Evolutionary conservation across 2,797 vertebrate genomes (phyloP).

Genomic region (Momotus momota): DNA sequence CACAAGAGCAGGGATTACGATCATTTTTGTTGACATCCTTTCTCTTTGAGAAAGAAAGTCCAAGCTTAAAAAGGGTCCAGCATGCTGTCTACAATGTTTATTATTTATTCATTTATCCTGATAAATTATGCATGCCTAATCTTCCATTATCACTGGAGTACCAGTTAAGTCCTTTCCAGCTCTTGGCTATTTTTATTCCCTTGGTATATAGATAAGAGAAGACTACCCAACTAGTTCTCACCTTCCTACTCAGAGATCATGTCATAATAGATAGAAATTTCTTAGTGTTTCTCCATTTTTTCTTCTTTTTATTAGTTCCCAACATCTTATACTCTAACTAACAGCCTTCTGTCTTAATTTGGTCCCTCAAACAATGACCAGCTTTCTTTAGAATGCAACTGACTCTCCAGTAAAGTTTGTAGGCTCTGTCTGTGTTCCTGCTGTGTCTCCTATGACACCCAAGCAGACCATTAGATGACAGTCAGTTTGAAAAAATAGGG

Average conservation of each 20-base stretch:
- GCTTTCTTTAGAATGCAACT: not conserved
- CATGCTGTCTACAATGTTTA: not conserved
- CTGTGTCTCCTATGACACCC: not conserved
- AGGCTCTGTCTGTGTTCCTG: not conserved
- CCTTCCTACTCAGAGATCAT: not conserved
- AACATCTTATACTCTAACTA: not conserved
- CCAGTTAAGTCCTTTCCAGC: not conserved
- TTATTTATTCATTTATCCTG: constrained; percentile 20
- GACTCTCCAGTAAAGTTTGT: not conserved
- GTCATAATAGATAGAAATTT: not conserved
- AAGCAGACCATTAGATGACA: not conserved
- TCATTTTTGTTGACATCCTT: not conserved
- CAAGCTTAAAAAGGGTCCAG: not conserved
- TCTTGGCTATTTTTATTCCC: not conserved
- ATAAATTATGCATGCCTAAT: constrained; percentile 42
- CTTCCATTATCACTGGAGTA: not conserved
- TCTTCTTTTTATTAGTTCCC: not conserved
- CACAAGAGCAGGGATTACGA: not conserved
- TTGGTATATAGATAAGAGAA: not conserved
- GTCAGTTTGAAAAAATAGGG: not conserved
- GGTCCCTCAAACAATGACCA: not conserved
- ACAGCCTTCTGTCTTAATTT: not conserved
- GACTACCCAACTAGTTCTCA: not conserved
- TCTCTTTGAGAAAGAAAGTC: not conserved
- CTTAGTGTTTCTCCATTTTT: not conserved